These are phyloP conservation scores for Virgularia gustaviana DNA, from an alignment of 92 coral and sea anemone genomes.

Conservation along the genomic window DNA sequence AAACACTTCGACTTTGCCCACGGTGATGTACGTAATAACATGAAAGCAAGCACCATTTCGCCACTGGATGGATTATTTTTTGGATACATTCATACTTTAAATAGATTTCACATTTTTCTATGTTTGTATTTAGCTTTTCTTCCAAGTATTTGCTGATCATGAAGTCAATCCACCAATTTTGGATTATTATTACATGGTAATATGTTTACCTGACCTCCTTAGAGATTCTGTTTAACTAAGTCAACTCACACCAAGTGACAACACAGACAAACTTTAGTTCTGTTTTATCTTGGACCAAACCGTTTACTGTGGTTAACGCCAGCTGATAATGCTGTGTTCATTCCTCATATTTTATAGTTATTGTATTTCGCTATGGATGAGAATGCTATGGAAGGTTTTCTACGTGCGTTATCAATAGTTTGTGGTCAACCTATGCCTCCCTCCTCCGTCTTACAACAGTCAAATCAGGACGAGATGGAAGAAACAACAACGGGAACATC, in stretches of 20 bases:
- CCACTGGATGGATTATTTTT: not conserved
- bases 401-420: constrained; percentile 72
- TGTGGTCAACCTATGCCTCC: constrained; percentile 81
- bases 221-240: not conserved
- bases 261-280: no score
- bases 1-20: no score
- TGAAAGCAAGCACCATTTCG: no score
- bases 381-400: constrained; percentile 87
- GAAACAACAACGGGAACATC: constrained; percentile 30
- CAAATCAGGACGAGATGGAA: not conserved
- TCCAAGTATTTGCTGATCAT: constrained; percentile 65
- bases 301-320: no score
- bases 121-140: constrained; percentile 64
- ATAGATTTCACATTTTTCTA: not conserved
- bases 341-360: no score
- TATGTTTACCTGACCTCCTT: not conserved
- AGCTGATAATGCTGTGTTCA: no score
- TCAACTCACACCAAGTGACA: no score
- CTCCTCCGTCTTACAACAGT: constrained; percentile 10
- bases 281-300: no score
- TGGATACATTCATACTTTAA: no score
- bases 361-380: constrained; percentile 83
- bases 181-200: constrained; percentile 81
- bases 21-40: no score
- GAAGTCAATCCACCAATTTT: constrained; percentile 46